Evolutionary conservation across 2,113 vertebrate species (phyloP), one percentile per base, ranked within the genome.

Genomic region (Corythaeola cristata): DNA sequence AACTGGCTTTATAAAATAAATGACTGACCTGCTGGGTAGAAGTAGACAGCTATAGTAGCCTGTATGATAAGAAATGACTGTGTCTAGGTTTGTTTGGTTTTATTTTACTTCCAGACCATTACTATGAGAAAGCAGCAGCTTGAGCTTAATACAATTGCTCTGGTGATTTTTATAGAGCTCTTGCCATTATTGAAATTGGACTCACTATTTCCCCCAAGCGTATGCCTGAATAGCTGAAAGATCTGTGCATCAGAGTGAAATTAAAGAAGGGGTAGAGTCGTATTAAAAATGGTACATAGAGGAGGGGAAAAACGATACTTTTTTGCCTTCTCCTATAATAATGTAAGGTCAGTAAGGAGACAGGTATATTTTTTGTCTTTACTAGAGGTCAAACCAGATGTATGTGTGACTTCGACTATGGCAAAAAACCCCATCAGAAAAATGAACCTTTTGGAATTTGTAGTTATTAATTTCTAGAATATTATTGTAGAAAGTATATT

Each of bases 101-200:
- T 73, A 35, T 77, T 93, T 96, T 91, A 90, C 52, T 96, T 96
- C 68, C 94, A 94, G 77, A 32, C 23, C 81, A 93, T 97, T 96
- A 83, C 62, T 85, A 41, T 16, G 75, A 91, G 58, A 94, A 93
- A 91, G 78, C 53, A 91, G 58, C 39, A 91, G 67, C 71, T 79
- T 91, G 62, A 96, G 49, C 41, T 69, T 76, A 76, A 63, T 67
- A 67, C 2, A 5, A 75, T 88, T 79, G 89, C 45, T 45, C 59
- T 66, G 35, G 41, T 95, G 87, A 85, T 73, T 96, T 96, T 93
- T 94, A 94, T 58, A 82, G 74, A 91, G 39, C 66, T 87, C 60
- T 94, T 90, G 74, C 74, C 53, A 55, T 93, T 88, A 89, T 14
- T 90, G 85, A 95, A 94, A 94, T 85, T 69, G 28, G 39, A 55